Conservation (phyloP, 2,888 invertebrate genomes). For the Caenorhabditis doughertyi region DNA sequence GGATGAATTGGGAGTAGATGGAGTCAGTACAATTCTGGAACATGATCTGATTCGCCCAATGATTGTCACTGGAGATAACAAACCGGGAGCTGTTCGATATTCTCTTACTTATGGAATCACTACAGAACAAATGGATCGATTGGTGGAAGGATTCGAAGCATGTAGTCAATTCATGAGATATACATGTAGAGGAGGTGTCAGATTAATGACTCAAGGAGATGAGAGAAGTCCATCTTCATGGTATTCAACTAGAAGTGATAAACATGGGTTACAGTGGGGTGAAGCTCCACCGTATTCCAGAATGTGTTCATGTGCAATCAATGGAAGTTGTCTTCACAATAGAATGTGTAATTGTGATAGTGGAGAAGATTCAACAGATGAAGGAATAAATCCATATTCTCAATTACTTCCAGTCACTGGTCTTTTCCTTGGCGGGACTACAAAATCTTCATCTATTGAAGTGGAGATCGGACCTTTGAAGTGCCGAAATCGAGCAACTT, state of each 20-base stretch:
- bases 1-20: conserved; percentile 68
- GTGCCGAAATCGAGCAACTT: conserved; percentile 74
- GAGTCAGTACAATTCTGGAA: conserved; percentile 67
- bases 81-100: conserved; percentile 78
- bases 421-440: conserved; percentile 81
- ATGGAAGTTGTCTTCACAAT: conserved; percentile 77
- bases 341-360: conserved; percentile 81
- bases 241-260: conserved; percentile 72
- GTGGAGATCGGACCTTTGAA: conserved; percentile 79
- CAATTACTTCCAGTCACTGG: conserved; percentile 81
- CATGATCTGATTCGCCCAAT: conserved; percentile 74
- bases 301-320: conserved; percentile 81
- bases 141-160: conserved; percentile 79
- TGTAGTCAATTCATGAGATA: conserved; percentile 80
- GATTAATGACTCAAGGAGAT: conserved; percentile 79
- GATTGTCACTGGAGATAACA: conserved; percentile 76
- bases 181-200: conserved; percentile 77
- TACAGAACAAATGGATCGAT: conserved; percentile 74
- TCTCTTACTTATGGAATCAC: conserved; percentile 76
- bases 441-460: conserved; percentile 72
- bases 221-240: conserved; percentile 80
- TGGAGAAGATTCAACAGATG: conserved; percentile 79
- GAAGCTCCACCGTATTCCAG: conserved; percentile 81
- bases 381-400: conserved; percentile 78
- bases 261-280: conserved; percentile 79